Conservation (phyloP, 2,888 invertebrate species). For the Crematogaster levior region DNA sequence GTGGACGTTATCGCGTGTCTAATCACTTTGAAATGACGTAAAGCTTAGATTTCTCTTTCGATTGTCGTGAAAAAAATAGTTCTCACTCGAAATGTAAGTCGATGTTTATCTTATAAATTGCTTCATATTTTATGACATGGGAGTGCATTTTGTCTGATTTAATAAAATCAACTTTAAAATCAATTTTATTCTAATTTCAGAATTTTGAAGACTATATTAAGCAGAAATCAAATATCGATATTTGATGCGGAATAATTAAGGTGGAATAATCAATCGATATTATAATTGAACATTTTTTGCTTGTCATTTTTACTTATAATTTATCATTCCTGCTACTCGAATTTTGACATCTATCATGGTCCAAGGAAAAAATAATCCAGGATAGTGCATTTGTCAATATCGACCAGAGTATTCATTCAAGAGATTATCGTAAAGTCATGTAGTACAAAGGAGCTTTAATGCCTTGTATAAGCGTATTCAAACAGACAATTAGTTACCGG, state of each 20-base stretch:
- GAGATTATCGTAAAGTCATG: not conserved
- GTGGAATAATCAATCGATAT: not conserved
- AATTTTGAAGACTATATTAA: not conserved
- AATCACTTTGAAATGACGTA: not conserved
- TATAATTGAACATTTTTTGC: not conserved
- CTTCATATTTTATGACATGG: not conserved
- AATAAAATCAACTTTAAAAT: constrained; percentile 2
- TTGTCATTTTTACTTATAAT: no score
- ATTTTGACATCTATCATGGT: not conserved
- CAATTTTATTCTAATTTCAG: not conserved
- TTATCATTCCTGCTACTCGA: not conserved
- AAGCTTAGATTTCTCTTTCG: no score
- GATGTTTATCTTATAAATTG: not conserved
- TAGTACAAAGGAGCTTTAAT: not conserved
- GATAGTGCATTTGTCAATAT: not conserved
- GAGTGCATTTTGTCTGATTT: not conserved
- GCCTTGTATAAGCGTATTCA: constrained; percentile 22
- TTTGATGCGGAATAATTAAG: not conserved
- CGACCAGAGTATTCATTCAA: not conserved
- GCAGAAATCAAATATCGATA: not conserved
- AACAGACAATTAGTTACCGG: constrained; percentile 39
- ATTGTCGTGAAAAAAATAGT: not conserved
- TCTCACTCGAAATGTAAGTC: not conserved
- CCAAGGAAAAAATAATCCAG: not conserved
- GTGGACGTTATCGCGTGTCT: not conserved